A percentile compares a stretch with the other conserved stretches of the same genome.
Conservation (phyloP, 2,888 invertebrate genomes). For the Synanthedon andrenaeformis region DNA sequence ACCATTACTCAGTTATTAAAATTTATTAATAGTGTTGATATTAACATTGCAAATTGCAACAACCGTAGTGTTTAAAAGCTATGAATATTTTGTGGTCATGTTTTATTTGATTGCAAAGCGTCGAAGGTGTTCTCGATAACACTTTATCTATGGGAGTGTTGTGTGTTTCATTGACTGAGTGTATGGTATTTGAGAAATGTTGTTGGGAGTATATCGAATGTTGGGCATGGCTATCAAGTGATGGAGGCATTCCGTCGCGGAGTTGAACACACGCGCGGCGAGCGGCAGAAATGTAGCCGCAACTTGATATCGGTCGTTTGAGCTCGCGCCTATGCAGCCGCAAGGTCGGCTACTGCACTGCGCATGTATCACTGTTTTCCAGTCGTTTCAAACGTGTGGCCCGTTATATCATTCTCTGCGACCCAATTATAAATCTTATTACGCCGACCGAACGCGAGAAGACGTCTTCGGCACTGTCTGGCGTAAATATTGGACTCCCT, state of each 20-base stretch:
- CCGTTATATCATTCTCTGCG: too few species aligned
- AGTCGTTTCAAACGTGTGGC: too few species aligned
- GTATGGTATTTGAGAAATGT: conserved; percentile 44
- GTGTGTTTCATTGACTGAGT: conserved; percentile 35
- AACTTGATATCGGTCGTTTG: conserved; percentile 42
- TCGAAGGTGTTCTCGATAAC: too few species aligned
- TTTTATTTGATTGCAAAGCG: background rate
- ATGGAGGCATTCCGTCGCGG: conserved; percentile 59
- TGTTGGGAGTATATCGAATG: conserved; percentile 53
- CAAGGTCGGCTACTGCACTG: conserved; percentile 68
- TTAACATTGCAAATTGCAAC: background rate
- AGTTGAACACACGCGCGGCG: conserved; percentile 56
- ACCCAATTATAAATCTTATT: too few species aligned
- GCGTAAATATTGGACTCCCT: too few species aligned
- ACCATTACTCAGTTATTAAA: conserved; percentile 2
- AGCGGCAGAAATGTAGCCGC: conserved; percentile 57
- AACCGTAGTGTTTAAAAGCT: background rate
- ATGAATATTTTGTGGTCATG: background rate
- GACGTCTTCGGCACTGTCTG: too few species aligned
- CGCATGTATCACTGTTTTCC: conserved; percentile 29
- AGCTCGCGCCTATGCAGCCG: conserved; percentile 20
- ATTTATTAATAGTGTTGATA: background rate
- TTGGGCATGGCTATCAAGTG: conserved; percentile 49
- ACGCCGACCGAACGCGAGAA: too few species aligned
- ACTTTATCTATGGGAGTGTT: background rate